Percentiles rank a stretch among this genome's conserved stretches.
Evolutionary conservation across 1,140 invertebrate genomes (phyloP).

Genomic region (Halesus radiatus): DNA sequence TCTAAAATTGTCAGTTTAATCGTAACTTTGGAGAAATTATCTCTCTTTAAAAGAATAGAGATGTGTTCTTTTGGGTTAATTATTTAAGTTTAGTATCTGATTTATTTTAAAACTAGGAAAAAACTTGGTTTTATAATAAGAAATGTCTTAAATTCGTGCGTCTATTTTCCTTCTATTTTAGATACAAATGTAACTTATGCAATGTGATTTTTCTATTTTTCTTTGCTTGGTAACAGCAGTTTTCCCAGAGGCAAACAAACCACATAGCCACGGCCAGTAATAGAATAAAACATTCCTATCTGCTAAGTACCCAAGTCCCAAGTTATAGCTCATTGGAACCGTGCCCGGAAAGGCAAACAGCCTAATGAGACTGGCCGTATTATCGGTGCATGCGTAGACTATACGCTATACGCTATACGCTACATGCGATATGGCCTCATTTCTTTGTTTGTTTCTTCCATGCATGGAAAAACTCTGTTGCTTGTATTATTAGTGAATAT

Average conservation of each 20-base stretch:
- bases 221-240: too few relatives aligned
- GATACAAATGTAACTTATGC: too few relatives aligned
- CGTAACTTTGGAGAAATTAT: too few relatives aligned
- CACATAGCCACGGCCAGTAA: constrained; percentile 35
- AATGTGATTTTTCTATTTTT: too few relatives aligned
- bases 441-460: constrained; percentile 27
- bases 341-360: constrained; percentile 52
- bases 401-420: constrained; percentile 2
- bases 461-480: not conserved
- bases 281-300: constrained; percentile 56
- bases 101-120: too few relatives aligned
- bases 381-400: constrained; percentile 19
- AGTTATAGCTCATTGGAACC: constrained; percentile 50
- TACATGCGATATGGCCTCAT: not conserved
- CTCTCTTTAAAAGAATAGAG: too few relatives aligned
- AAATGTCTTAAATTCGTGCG: too few relatives aligned
- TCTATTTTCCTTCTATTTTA: too few relatives aligned
- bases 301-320: not conserved
- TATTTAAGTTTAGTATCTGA: too few relatives aligned
- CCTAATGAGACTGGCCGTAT: constrained; percentile 49
- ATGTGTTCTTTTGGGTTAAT: too few relatives aligned
- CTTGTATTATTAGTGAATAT: constrained; percentile 17
- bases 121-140: too few relatives aligned
- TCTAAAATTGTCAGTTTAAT: too few relatives aligned
- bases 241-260: constrained; percentile 5